These are phyloP conservation scores for Osmerus mordax DNA, from an alignment of 2,113 vertebrate species.

Conservation along the genomic window DNA sequence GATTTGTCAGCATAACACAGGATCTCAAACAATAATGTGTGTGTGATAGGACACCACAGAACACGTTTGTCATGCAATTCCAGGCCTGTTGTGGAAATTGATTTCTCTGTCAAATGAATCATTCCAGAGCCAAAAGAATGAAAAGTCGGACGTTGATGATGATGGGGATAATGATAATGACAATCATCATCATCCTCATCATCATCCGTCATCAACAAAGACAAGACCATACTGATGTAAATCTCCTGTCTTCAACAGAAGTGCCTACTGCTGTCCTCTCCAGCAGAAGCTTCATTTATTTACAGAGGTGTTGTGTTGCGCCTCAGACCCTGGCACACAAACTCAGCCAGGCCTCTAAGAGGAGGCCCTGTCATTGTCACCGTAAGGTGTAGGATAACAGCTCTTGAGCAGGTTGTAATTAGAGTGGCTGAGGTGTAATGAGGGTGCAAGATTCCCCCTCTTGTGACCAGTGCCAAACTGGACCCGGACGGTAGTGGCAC, in stretches of 20 bases:
- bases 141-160: conserved; percentile 3
- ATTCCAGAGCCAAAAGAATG: conserved; percentile 44
- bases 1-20: conserved; percentile 76
- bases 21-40: conserved; percentile 71
- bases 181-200: conserved; percentile 1
- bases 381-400: conserved; percentile 77
- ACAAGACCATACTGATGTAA: background rate
- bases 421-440: conserved; percentile 80
- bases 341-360: conserved; percentile 63
- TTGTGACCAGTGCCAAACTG: conserved; percentile 68
- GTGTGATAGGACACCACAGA: conserved; percentile 66
- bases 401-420: conserved; percentile 82
- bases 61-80: conserved; percentile 56
- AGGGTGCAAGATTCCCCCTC: conserved; percentile 79
- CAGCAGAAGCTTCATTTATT: conserved; percentile 68
- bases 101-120: conserved; percentile 57
- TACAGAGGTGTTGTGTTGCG: conserved; percentile 70
- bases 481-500: conserved; percentile 55
- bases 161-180: background rate
- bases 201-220: background rate
- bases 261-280: conserved; percentile 31
- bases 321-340: conserved; percentile 55
- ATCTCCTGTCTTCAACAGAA: conserved; percentile 23
- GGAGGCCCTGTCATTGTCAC: conserved; percentile 74
- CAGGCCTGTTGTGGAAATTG: conserved; percentile 63